phyloP scores from a whole-genome alignment of 2,113 vertebrate species.

The Pomatorhinus ruficollis region DNA sequence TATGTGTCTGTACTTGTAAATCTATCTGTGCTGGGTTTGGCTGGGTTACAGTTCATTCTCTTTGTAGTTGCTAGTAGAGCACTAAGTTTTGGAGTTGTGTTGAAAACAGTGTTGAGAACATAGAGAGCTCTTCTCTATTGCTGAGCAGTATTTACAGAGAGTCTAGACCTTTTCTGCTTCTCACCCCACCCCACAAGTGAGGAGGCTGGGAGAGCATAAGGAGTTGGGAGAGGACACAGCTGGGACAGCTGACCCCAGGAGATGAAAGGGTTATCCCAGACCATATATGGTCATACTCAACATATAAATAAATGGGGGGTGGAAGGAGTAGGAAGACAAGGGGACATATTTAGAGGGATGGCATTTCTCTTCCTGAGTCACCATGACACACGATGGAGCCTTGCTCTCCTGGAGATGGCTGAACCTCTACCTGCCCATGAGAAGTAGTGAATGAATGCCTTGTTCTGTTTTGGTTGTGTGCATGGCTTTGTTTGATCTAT shows the following conservation, averaged over 20 bases:
- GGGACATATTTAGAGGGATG: neutral
- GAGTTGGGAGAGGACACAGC: neutral
- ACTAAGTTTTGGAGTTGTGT: neutral
- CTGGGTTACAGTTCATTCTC: neutral
- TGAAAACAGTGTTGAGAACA: neutral
- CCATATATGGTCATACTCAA: rapidly evolving
- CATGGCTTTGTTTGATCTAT: neutral
- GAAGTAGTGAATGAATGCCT: neutral
- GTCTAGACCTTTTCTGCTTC: neutral
- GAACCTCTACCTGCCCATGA: neutral
- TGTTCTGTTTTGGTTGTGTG: neutral
- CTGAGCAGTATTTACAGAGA: neutral
- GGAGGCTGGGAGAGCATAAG: neutral
- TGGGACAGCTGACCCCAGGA: neutral
- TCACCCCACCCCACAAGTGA: neutral
- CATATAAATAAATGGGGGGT: neutral
- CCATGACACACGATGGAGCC: rapidly evolving
- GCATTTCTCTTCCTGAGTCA: neutral
- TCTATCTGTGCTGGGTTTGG: neutral
- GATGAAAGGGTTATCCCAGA: neutral
- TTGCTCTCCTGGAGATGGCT: neutral
- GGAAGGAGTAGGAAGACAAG: rapidly evolving
- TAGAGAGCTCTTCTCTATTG: neutral
- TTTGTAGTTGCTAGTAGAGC: neutral
- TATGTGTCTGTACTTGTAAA: neutral